Percentiles rank a stretch among this genome's conserved stretches.
phyloP scores from a whole-genome alignment of 1,140 invertebrate species.

The Mylabris phalerata region DNA sequence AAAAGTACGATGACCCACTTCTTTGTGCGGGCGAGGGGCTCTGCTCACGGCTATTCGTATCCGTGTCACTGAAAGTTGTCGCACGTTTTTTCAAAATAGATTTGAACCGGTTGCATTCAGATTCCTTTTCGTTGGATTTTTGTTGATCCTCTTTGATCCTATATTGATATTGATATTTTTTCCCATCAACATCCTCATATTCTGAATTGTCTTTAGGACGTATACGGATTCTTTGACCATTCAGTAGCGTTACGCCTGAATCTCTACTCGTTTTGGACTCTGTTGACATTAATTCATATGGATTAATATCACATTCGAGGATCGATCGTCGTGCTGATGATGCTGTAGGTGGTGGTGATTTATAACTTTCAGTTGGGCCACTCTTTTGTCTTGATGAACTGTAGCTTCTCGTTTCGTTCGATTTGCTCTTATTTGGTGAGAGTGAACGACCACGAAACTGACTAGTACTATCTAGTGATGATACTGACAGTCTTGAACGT shows the following conservation, averaged over 20 bases:
- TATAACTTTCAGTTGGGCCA: background rate
- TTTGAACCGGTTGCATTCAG: slow-evolving; percentile 44
- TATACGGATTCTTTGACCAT: slow-evolving; percentile 36
- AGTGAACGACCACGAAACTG: slow-evolving; percentile 27
- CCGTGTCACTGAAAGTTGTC: slow-evolving; percentile 36
- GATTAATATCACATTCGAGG: slow-evolving; percentile 76
- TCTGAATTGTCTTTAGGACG: slow-evolving; percentile 23
- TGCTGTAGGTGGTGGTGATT: background rate
- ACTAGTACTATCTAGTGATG: slow-evolving; percentile 34
- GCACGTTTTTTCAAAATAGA: slow-evolving; percentile 62
- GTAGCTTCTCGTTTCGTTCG: slow-evolving; percentile 41
- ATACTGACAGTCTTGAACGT: slow-evolving; percentile 60
- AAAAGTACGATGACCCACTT: slow-evolving; percentile 54
- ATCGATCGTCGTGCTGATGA: slow-evolving; percentile 56
- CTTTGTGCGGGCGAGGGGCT: slow-evolving; percentile 30
- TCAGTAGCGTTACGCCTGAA: slow-evolving; percentile 33
- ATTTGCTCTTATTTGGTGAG: slow-evolving; percentile 24
- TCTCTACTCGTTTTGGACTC: slow-evolving; percentile 23
- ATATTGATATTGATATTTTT: background rate
- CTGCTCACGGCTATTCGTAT: slow-evolving; percentile 25
- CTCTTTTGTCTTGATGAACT: slow-evolving; percentile 45
- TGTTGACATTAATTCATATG: slow-evolving; percentile 68
- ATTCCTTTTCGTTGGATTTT: slow-evolving; percentile 31
- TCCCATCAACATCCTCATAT: slow-evolving; percentile 37
- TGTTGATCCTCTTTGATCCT: slow-evolving; percentile 11